These are phyloP conservation scores for Dendroctonus ponderosae DNA, from an alignment of 1,140 invertebrate genomes.

Conservation along the genomic window DNA sequence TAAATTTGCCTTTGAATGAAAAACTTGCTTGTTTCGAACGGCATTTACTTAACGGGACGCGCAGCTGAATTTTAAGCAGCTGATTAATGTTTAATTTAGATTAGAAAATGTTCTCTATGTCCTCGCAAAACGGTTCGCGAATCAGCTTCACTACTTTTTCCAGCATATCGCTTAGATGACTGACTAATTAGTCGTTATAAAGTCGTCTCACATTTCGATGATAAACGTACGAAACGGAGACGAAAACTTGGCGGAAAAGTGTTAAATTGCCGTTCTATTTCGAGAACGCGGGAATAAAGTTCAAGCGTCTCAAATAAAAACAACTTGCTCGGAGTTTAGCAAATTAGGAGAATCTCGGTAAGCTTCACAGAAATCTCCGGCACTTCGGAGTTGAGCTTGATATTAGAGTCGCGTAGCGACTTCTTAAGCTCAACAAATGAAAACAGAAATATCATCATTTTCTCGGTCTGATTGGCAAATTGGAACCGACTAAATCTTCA, in stretches of 20 bases:
- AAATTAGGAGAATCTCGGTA: constrained; percentile 37
- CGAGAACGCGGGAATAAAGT: constrained; percentile 23
- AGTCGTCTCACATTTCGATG: background rate
- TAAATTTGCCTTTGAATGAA: constrained; percentile 12
- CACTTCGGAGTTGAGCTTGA: constrained; percentile 24
- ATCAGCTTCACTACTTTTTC: too few relatives aligned
- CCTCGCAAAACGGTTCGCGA: too few relatives aligned
- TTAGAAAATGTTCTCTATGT: too few relatives aligned
- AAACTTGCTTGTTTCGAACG: constrained; percentile 8
- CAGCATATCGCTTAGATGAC: too few relatives aligned
- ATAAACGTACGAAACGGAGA: constrained; percentile 1
- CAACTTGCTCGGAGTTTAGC: constrained; percentile 33
- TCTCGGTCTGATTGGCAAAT: background rate
- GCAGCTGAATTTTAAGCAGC: too few relatives aligned
- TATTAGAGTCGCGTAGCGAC: constrained; percentile 23
- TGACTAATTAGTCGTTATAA: too few relatives aligned
- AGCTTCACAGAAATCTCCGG: constrained; percentile 35
- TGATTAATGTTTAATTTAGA: too few relatives aligned
- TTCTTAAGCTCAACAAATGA: constrained; percentile 15
- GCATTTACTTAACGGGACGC: background rate
- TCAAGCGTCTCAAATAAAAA: constrained; percentile 33
- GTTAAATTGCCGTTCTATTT: constrained; percentile 22
- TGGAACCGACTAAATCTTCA: too few relatives aligned
- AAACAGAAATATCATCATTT: constrained; percentile 12
- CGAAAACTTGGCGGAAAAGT: constrained; percentile 7